phyloP scores from a whole-genome alignment of 2,113 vertebrate species.

The Gulo gulo region DNA sequence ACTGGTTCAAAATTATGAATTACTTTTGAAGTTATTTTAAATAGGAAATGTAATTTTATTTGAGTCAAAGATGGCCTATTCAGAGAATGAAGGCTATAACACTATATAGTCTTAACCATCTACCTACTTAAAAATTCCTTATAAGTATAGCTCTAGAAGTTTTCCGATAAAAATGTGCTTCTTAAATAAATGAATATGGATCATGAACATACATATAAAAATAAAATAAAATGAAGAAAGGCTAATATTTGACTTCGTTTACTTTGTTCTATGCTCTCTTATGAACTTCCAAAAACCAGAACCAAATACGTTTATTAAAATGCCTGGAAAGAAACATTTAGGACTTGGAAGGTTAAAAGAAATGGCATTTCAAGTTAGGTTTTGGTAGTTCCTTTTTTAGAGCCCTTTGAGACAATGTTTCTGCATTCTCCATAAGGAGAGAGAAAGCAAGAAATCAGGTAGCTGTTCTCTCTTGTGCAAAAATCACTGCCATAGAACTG shows the following conservation, averaged over 20 bases:
- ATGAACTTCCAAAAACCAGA: slow-evolving; percentile 74
- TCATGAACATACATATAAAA: slow-evolving; percentile 78
- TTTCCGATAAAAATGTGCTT: slow-evolving; percentile 77
- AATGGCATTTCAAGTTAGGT: slow-evolving; percentile 70
- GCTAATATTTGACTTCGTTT: slow-evolving; percentile 73
- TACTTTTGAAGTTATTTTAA: slow-evolving; percentile 69
- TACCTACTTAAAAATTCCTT: slow-evolving; percentile 70
- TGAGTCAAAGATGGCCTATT: slow-evolving; percentile 48
- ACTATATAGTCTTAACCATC: slow-evolving; percentile 48
- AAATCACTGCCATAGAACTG: slow-evolving; percentile 75
- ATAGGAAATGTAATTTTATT: slow-evolving; percentile 57
- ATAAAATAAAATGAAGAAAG: slow-evolving; percentile 72
- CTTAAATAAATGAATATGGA: slow-evolving; percentile 77
- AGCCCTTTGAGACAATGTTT: slow-evolving; percentile 81
- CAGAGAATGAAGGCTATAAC: slow-evolving; percentile 52
- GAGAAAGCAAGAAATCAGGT: slow-evolving; percentile 77
- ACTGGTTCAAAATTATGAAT: slow-evolving; percentile 42
- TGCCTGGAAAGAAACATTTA: slow-evolving; percentile 77
- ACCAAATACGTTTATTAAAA: slow-evolving; percentile 71
- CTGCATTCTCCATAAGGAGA: slow-evolving; percentile 72
- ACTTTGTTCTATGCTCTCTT: slow-evolving; percentile 80
- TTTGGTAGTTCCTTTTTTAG: slow-evolving; percentile 72
- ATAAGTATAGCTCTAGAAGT: slow-evolving; percentile 60
- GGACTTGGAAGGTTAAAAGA: slow-evolving; percentile 77
- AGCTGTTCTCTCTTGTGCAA: slow-evolving; percentile 81